phyloP scores from a whole-genome alignment of 1,140 invertebrate genomes.

The Melitaea cinxia region DNA sequence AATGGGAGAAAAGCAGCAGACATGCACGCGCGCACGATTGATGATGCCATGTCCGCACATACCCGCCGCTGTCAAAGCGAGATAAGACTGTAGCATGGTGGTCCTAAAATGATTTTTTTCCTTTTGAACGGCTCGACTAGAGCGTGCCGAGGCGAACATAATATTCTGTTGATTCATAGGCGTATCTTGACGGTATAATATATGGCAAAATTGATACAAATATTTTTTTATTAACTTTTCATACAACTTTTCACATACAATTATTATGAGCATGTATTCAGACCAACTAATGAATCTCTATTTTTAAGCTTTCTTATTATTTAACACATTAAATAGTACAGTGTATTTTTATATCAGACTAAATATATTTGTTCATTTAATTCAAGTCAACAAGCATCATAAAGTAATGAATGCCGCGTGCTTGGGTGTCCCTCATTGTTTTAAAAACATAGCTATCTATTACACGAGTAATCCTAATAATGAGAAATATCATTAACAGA shows the following conservation, averaged over 20 bases:
- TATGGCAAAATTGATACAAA: not conserved
- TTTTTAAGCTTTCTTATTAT: no score
- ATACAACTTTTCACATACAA: no score
- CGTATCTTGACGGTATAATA: not conserved
- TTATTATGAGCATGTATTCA: no score
- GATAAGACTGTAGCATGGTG: slow-evolving; percentile 56
- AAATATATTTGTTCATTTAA: slow-evolving; percentile 4
- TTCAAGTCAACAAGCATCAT: slow-evolving; percentile 33
- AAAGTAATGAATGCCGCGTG: slow-evolving; percentile 41
- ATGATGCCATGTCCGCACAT: slow-evolving; percentile 58
- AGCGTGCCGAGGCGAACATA: slow-evolving; percentile 1
- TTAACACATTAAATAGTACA: no score
- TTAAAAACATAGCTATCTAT: slow-evolving; percentile 41
- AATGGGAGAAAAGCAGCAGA: slow-evolving; percentile 55
- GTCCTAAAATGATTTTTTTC: slow-evolving; percentile 47
- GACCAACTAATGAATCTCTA: no score
- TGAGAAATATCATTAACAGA: slow-evolving; percentile 42
- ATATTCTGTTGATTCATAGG: not conserved
- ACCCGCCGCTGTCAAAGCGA: slow-evolving; percentile 42
- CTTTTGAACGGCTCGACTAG: slow-evolving; percentile 49
- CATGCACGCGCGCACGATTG: slow-evolving; percentile 51
- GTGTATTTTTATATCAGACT: no score
- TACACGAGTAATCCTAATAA: slow-evolving; percentile 37
- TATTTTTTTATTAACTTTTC: no score
- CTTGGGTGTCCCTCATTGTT: slow-evolving; percentile 37